Base-by-base conservation (phyloP, 2,888 invertebrate species). In the Crematogaster levior region DNA sequence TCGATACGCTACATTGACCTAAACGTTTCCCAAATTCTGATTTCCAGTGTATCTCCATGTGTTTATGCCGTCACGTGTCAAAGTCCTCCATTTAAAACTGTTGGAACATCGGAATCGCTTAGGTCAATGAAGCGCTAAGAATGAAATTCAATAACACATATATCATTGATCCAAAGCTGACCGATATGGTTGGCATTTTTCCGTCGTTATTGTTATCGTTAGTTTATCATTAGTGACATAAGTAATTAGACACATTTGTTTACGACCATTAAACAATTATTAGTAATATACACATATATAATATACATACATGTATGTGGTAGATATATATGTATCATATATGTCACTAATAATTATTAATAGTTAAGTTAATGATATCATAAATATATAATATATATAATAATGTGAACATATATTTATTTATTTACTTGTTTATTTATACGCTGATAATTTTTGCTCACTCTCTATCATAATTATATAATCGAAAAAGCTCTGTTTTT, bases 21-120 rank as follows among this genome's bases (percentile, higher is more conserved):
- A 83, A 66, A 43, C 58, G 48, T 85, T 56, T 58, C 81, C 60
- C 83, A 89, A 87, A 88, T 87, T 91, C 89, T 87, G 89, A 84
- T n/a, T n/a, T n/a, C n/a, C n/a, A n/a, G n/a, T 89, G 84, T 90
- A 21, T 18, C 89, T 21, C 15, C 15, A 21, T 5, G 10, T 7
- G 0, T 56, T 65, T 63, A 48, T 58, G 48, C 63, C 61, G 70
- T 79, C 84, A 66, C 79, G 83, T 84, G 82, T 85, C 88, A 84
- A 89, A 89, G 85, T 89, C 90, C 90, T 87, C 27, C 87, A 65
- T 82, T 80, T 91, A 90, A 46, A 60, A 91, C n/a, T 84, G 87
- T 85, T 88, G 86, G 89, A 90, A 85, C 83, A 82, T 86, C 84
- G 63, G 74, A 40, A 60, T 89, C 60, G 58, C 27, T 34, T 83